Conservation (phyloP, 1,140 invertebrate species). For the Camponotus pennsylvanicus region DNA sequence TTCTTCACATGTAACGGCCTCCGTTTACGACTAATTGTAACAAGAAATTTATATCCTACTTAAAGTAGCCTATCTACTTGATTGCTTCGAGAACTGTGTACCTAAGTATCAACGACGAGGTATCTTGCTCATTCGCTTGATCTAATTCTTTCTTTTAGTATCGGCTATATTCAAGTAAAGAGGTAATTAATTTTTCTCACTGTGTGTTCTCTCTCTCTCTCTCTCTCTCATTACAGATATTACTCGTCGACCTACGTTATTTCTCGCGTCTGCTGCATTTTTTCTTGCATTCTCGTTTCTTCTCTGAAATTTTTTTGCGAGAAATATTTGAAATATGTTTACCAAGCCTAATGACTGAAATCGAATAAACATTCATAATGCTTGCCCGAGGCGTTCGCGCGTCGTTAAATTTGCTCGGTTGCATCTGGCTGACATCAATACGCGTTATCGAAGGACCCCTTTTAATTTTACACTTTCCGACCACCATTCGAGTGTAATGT, state of each 20-base stretch:
- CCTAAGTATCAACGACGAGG: background rate
- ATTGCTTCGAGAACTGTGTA: conserved; percentile 19
- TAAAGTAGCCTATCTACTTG: background rate
- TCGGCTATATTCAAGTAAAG: background rate
- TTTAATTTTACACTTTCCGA: background rate
- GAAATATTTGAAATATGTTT: background rate
- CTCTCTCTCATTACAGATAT: background rate
- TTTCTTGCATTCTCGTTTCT: background rate
- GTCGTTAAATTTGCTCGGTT: background rate
- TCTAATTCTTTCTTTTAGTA: conserved; percentile 61
- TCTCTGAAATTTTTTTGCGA: background rate
- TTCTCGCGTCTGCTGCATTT: background rate
- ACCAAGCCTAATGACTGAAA: background rate
- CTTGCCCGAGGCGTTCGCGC: too few species aligned
- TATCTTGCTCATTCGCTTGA: conserved; percentile 34
- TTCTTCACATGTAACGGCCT: background rate
- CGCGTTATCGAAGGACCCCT: background rate
- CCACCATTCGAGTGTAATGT: background rate
- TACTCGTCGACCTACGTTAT: background rate
- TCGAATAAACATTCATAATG: conserved; percentile 8
- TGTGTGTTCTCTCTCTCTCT: background rate
- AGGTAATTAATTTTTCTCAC: conserved; percentile 64
- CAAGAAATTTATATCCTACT: conserved; percentile 21
- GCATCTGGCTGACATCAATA: background rate
- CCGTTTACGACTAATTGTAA: conserved; percentile 33